Base-by-base conservation (phyloP, 1,140 invertebrate species). In the Drosophila littoralis region DNA sequence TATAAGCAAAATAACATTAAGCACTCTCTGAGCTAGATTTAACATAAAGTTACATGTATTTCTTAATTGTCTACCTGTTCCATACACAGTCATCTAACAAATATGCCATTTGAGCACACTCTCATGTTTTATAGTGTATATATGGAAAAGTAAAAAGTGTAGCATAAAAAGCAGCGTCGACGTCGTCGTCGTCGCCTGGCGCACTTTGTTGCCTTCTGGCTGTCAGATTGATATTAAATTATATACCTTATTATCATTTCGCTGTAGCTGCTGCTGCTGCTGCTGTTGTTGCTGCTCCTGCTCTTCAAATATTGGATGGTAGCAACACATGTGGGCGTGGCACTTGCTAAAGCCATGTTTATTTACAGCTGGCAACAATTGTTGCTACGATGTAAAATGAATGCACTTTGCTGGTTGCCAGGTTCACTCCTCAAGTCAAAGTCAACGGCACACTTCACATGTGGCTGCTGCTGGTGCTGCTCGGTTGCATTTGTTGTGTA, bases 151-250 rank as follows among this genome's bases (percentile, higher is more conserved):
- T 45, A 77, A 73, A 84, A 84, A 77, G 40, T 71, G 79, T 76
- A 73, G 69, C 82, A 73, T 65, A 74, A 71, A 81, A 82, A 69
- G 64, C 66, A 70, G 66, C 74, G 52, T 72, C 65, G 43, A 28
- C 22, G 0, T 17, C 73, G 36, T 71, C 55, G 61, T 52, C 65
- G 57, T 69, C 64, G 64, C 64, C 59, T 63, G 69, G 77, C 70
- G 83, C 83, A 86, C 83, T 88, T 88, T 88, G 84, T 88, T 89
- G 84, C 84, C 83, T 88, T 88, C 84, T 88, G 84, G 84, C 84
- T 88, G 84, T 88, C 84, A 88, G 83, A 88, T 88, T 88, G 83
- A 88, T 88, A 88, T 88, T 88, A 88, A 88, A 88, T 88, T 88
- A 88, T 88, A 88, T 88, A 89, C 83, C 83, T 88, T 88, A 88